These are phyloP conservation scores for Empis stercorea DNA, from an alignment of 2,888 invertebrate genomes.

Conservation along the genomic window DNA sequence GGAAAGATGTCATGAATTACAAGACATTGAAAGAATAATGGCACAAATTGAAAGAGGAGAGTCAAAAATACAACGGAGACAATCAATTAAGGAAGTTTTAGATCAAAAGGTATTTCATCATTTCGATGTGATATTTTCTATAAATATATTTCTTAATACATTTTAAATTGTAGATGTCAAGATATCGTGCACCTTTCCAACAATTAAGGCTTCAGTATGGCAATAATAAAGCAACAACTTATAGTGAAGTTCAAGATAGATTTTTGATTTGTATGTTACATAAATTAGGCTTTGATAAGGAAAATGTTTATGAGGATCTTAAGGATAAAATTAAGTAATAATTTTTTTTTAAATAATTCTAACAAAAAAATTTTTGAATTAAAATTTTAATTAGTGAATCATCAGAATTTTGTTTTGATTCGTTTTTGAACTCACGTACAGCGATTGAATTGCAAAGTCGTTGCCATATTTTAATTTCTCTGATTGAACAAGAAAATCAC, in stretches of 20 bases:
- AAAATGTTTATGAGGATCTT: conserved; percentile 97
- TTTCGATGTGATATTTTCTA: not conserved
- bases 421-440: conserved; percentile 98
- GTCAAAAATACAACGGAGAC: conserved; percentile 86
- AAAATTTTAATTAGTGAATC: conserved; percentile 53
- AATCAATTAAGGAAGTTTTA: conserved; percentile 52
- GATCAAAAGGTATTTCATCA: conserved; percentile 43
- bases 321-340: conserved; percentile 72
- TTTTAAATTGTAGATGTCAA: conserved; percentile 39
- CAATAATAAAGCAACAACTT: conserved; percentile 92
- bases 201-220: conserved; percentile 95
- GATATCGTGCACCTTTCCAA: conserved; percentile 96
- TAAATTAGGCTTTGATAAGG: conserved; percentile 96
- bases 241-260: conserved; percentile 68
- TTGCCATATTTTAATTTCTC: conserved; percentile 94
- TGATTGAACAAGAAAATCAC: conserved; percentile 96
- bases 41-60: conserved; percentile 97
- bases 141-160: too few species aligned
- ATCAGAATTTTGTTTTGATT: conserved; percentile 91
- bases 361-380: not conserved
- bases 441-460: conserved; percentile 92
- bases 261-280: conserved; percentile 98
- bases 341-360: not conserved
- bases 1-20: conserved; percentile 93
- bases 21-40: conserved; percentile 95